Percentiles rank a stretch among this genome's conserved stretches.
These are phyloP conservation scores for Sycophila sp. DNA, from an alignment of 1,140 invertebrate genomes.

Conservation along the genomic window DNA sequence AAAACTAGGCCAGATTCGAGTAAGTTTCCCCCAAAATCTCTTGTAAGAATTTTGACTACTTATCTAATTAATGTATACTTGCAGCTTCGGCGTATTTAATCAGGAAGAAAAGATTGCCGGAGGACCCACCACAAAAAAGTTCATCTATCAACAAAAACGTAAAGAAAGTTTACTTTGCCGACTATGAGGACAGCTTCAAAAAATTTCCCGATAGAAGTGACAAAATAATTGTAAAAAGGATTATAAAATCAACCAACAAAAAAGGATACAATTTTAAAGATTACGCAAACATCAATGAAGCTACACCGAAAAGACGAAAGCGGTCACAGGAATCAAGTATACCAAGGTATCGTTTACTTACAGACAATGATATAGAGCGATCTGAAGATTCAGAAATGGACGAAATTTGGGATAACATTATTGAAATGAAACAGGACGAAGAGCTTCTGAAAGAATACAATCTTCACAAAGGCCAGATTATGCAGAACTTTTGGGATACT, in stretches of 20 bases:
- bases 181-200: not conserved
- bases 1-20: not conserved
- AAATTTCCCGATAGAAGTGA: not conserved
- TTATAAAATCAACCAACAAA: no score
- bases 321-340: not conserved
- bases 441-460: slow-evolving; percentile 36
- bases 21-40: not conserved
- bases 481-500: not conserved
- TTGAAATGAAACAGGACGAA: slow-evolving; percentile 37
- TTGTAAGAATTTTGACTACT: not conserved
- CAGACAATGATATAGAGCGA: slow-evolving; percentile 14
- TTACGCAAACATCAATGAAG: no score
- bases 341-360: not conserved
- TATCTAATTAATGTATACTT: slow-evolving; percentile 9
- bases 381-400: slow-evolving; percentile 34
- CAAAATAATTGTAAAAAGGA: no score
- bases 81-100: not conserved
- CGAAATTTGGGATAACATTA: slow-evolving; percentile 34
- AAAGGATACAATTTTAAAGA: no score
- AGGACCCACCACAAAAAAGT: not conserved
- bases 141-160: slow-evolving; percentile 1
- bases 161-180: slow-evolving; percentile 2
- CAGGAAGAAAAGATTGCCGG: slow-evolving; percentile 4
- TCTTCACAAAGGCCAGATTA: not conserved
- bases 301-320: not conserved